Conservation (phyloP, 2,888 invertebrate species). For the Oxycera nigricornis region DNA sequence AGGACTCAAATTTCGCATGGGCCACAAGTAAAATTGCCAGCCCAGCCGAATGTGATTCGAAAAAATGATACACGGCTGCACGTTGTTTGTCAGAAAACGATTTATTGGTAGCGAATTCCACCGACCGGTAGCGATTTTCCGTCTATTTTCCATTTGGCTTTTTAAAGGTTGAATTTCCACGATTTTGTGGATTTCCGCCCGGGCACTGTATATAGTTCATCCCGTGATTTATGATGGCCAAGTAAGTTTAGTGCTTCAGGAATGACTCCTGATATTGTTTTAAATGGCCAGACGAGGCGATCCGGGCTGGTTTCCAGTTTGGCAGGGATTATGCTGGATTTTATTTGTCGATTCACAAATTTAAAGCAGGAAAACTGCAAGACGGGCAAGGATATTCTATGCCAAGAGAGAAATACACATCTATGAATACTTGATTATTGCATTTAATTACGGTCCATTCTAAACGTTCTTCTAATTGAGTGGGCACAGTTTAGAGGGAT, state of each 20-base stretch:
- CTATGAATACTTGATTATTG: too few species aligned
- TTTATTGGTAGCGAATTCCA: slow-evolving; percentile 30
- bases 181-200: background rate
- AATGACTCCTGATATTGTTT: background rate
- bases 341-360: background rate
- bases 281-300: background rate
- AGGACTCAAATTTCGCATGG: slow-evolving; percentile 11
- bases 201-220: slow-evolving; percentile 6
- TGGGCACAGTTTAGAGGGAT: too few species aligned
- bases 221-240: slow-evolving; percentile 13
- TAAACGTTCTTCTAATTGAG: too few species aligned
- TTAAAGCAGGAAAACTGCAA: too few species aligned
- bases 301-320: background rate
- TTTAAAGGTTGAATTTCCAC: background rate
- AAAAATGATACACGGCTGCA: slow-evolving; percentile 35
- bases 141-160: slow-evolving; percentile 20
- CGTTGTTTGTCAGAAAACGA: slow-evolving; percentile 26
- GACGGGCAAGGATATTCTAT: too few species aligned
- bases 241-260: background rate
- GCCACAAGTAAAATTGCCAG: slow-evolving; percentile 34
- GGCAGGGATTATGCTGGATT: background rate
- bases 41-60: slow-evolving; percentile 32
- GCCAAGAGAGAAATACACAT: too few species aligned
- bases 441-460: too few species aligned
- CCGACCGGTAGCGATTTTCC: background rate